Evolutionary conservation across 35 echinoderm and acorn worm species (phyloP).

Genomic region (Chiridota heheva): DNA sequence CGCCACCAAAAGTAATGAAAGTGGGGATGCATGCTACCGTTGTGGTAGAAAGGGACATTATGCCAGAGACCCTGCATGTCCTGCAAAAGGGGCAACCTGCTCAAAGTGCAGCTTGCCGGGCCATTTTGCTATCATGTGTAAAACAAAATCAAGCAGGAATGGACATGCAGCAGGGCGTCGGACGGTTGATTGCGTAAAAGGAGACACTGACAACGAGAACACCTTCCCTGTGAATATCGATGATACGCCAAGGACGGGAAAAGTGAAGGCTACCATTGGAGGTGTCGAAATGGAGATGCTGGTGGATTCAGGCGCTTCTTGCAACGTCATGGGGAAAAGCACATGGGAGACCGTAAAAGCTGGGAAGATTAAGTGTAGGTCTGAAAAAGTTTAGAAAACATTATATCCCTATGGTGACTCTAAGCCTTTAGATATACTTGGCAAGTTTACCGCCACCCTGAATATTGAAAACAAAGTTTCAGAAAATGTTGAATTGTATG

Average conservation of each 20-base stretch:
- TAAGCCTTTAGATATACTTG: slow-evolving; percentile 20
- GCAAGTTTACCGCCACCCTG: slow-evolving; percentile 19
- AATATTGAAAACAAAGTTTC: background rate
- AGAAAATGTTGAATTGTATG: slow-evolving; percentile 6
- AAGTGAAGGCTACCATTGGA: slow-evolving; percentile 12
- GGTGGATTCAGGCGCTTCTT: slow-evolving; percentile 19
- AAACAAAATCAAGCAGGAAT: background rate
- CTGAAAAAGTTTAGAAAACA: slow-evolving; percentile 34
- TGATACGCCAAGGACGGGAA: background rate
- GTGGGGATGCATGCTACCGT: no score
- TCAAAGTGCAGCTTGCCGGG: background rate
- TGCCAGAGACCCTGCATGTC: slow-evolving; percentile 1
- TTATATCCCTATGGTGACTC: slow-evolving; percentile 7
- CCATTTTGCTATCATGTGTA: slow-evolving; percentile 13
- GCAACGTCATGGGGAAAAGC: slow-evolving; percentile 5
- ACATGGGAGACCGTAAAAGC: slow-evolving; percentile 49
- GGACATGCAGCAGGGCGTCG: background rate
- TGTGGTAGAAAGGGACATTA: slow-evolving; percentile 7
- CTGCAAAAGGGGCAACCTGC: background rate
- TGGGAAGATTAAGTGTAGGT: slow-evolving; percentile 42
- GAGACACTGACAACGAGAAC: background rate
- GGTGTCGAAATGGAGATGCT: background rate
- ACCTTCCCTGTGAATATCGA: background rate
- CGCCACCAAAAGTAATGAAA: no score
- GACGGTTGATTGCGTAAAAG: slow-evolving; percentile 5